Conservation (phyloP, 2,888 invertebrate species). For the Nipponacmea schrenckii region DNA sequence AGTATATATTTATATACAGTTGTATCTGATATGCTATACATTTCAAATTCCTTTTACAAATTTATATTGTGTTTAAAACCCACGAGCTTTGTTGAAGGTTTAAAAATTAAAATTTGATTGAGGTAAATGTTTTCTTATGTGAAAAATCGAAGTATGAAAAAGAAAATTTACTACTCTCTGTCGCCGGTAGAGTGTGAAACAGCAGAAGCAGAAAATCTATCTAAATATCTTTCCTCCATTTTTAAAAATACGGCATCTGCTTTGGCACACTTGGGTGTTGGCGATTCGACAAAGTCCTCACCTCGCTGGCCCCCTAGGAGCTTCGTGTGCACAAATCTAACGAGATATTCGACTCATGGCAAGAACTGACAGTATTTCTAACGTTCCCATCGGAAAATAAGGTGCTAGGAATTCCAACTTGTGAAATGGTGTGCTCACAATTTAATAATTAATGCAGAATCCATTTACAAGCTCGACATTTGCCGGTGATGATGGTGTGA, state of each 20-base stretch:
- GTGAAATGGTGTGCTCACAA: slow-evolving; percentile 2
- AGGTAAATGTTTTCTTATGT: no score
- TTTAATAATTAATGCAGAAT: slow-evolving; percentile 8
- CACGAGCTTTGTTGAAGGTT: no score
- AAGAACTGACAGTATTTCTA: not conserved
- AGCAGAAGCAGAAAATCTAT: not conserved
- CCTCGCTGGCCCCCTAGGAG: not conserved
- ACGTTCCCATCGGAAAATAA: slow-evolving; percentile 4
- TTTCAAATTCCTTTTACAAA: no score
- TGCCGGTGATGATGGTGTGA: not conserved
- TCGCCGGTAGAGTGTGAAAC: not conserved
- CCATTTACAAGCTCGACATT: slow-evolving; percentile 8
- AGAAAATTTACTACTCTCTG: not conserved
- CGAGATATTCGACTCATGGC: not conserved
- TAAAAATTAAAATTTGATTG: no score
- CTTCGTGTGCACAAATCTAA: not conserved
- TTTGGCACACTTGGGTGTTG: not conserved
- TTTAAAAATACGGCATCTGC: slow-evolving; percentile 8
- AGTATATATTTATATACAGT: no score
- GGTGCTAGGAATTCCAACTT: slow-evolving; percentile 4
- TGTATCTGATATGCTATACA: no score
- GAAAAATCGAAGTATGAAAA: no score
- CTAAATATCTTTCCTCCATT: not conserved
- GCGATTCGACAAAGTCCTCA: not conserved
- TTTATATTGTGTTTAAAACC: no score